These are phyloP conservation scores for Dascillus cervinus DNA, from an alignment of 2,888 invertebrate genomes.

Conservation along the genomic window DNA sequence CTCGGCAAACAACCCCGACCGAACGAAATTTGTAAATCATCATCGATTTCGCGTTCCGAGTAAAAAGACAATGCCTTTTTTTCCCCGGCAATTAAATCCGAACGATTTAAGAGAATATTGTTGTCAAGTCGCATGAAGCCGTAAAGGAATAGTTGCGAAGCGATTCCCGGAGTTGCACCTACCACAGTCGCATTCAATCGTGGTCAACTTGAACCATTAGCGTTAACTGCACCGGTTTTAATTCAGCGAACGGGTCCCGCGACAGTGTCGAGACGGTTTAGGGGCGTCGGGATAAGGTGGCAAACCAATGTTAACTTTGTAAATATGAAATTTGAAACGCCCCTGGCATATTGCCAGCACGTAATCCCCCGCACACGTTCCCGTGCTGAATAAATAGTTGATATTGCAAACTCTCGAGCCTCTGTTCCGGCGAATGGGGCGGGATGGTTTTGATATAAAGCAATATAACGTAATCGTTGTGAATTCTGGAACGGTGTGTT, in stretches of 20 bases:
- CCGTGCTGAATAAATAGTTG: conserved; percentile 25
- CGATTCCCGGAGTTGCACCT: conserved; percentile 11
- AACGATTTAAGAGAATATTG: no score
- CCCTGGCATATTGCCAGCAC: conserved; percentile 32
- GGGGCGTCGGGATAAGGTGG: conserved; percentile 26
- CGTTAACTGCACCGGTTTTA: conserved; percentile 11
- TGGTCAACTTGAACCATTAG: conserved; percentile 14
- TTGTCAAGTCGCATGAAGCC: no score
- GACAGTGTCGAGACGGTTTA: conserved; percentile 26
- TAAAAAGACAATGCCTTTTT: no score
- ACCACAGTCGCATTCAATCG: conserved; percentile 8
- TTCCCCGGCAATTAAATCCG: no score
- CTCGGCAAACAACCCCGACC: conserved; percentile 6
- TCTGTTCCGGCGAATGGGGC: conserved; percentile 9
- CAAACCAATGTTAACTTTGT: conserved; percentile 35
- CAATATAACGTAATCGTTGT: conserved; percentile 15
- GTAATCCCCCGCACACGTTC: conserved; percentile 26
- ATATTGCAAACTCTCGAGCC: conserved; percentile 18
- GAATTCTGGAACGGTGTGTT: conserved; percentile 15
- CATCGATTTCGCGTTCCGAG: no score
- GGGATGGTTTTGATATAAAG: conserved; percentile 18
- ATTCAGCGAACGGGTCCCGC: conserved; percentile 5
- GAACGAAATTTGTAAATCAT: no score
- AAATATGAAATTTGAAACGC: conserved; percentile 41
- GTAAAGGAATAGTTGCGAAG: no score